phyloP scores from a whole-genome alignment of 2,888 invertebrate genomes.

The Conistra vaccinii region DNA sequence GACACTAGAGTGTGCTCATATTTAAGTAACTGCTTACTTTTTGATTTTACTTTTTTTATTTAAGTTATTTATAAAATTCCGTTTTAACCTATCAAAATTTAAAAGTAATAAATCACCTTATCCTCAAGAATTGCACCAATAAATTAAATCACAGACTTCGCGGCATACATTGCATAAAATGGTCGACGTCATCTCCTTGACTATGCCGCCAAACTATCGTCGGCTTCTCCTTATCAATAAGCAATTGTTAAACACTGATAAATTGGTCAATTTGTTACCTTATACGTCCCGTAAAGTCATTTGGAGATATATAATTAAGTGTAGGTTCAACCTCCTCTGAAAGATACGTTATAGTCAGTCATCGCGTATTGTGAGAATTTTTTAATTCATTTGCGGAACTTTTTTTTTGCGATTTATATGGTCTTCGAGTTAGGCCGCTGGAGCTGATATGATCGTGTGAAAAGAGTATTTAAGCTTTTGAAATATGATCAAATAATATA shows the following conservation, averaged over 20 bases:
- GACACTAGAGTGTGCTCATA: not conserved
- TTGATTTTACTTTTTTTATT: not conserved
- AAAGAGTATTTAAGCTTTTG: not conserved
- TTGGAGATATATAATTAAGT: constrained; percentile 55
- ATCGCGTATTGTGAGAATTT: constrained; percentile 22
- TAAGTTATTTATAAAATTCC: not conserved
- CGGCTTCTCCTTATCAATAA: constrained; percentile 63
- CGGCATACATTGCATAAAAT: constrained; percentile 19
- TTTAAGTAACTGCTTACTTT: not conserved
- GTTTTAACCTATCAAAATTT: not conserved
- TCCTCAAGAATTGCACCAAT: constrained; percentile 20
- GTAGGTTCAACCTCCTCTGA: constrained; percentile 35
- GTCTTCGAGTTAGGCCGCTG: not conserved
- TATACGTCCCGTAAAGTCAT: constrained; percentile 60
- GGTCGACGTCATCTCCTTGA: constrained; percentile 22
- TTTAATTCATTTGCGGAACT: not conserved
- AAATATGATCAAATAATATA: constrained; percentile 8
- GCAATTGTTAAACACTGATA: constrained; percentile 74
- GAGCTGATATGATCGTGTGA: not conserved
- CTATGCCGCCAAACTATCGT: constrained; percentile 47
- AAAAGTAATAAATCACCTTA: constrained; percentile 8
- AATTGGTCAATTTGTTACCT: constrained; percentile 75
- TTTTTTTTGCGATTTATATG: not conserved
- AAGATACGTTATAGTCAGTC: constrained; percentile 38
- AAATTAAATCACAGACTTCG: constrained; percentile 17